A percentile compares a stretch with the other conserved stretches of the same genome.
Evolutionary conservation across 1,140 invertebrate genomes (phyloP).

Genomic region (Sycophaga agraensis): DNA sequence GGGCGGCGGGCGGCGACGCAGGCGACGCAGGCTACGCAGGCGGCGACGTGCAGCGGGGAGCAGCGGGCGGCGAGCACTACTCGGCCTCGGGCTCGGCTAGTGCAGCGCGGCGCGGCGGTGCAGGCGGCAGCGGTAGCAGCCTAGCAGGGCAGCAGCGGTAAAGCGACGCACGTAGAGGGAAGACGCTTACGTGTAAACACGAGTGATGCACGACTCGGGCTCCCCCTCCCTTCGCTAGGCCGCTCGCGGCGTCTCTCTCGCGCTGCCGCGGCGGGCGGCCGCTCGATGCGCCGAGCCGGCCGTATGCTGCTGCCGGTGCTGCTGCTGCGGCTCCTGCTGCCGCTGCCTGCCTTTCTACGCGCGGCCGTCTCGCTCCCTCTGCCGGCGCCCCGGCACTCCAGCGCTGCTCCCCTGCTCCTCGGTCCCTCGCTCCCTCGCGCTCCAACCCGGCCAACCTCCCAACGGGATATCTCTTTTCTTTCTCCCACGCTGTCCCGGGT

Average conservation of each 20-base stretch:
- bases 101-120: not conserved
- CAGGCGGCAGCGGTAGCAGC: conserved; percentile 7
- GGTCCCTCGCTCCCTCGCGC: not conserved
- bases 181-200: conserved; percentile 39
- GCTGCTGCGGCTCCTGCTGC: no score
- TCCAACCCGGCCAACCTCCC: not conserved
- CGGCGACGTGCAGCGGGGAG: no score
- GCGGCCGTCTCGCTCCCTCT: no score
- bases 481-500: conserved; percentile 26
- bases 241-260: not conserved
- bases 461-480: conserved; percentile 26
- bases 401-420: not conserved
- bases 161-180: conserved; percentile 31
- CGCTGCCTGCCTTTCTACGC: no score
- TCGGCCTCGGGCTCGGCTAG: no score
- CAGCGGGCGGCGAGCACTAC: no score
- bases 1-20: no score
- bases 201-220: conserved; percentile 26
- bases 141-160: conserved; percentile 18
- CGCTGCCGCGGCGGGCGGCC: no score
- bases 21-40: no score
- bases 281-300: no score
- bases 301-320: no score
- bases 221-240: not conserved
- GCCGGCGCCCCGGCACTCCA: not conserved